Evolutionary conservation across 2,888 invertebrate genomes (phyloP), one percentile per base, ranked within the genome.

Genomic region (Heliothis peltigera): DNA sequence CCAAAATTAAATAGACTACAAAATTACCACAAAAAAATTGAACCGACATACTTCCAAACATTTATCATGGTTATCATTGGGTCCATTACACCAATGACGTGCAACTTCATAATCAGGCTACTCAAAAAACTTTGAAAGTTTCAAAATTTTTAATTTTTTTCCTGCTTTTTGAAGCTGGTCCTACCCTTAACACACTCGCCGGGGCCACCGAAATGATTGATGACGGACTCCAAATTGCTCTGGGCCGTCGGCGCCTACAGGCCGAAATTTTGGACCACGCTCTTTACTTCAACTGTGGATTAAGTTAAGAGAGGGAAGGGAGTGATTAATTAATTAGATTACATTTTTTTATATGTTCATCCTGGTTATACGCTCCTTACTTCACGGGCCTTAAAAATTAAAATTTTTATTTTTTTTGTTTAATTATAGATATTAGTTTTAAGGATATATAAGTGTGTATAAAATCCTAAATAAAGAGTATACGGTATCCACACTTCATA

Each of bases 181-280:
- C 46, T 67, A 35, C 68, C 75, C 75, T 74, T 71, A 79, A 75
- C 75, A 75, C 61, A 60, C 70, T 80, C 51, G 62, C 44, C 65
- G 72, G 69, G 63, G 58, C 72, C 57, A 54, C 43, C 48, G 64
- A 75, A 74, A 85, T 86, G 87, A 87, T 86, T 85, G 84, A 86
- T 87, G 86, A 62, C 56, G 10, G 65, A 18, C 43, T 59, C 47
- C 53, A 75, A 79, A 79, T 81, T 81, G 81, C 79, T 80, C 63
- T 35, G 77, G 74, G 64, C 75, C 79, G 65, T 76, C 73, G 79
- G 75, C 67, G 73, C 69, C 65, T 67, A 64, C 19, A 48, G 70
- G 64, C 69, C 49, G 61, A 76, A 75, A 81, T 79, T 82, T 76
- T 70, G 78, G 75, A 62, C 70, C 58, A 63, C 32, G 66, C 75